Conservation (phyloP, 2,113 vertebrate genomes). For the Silurus asotus region DNA sequence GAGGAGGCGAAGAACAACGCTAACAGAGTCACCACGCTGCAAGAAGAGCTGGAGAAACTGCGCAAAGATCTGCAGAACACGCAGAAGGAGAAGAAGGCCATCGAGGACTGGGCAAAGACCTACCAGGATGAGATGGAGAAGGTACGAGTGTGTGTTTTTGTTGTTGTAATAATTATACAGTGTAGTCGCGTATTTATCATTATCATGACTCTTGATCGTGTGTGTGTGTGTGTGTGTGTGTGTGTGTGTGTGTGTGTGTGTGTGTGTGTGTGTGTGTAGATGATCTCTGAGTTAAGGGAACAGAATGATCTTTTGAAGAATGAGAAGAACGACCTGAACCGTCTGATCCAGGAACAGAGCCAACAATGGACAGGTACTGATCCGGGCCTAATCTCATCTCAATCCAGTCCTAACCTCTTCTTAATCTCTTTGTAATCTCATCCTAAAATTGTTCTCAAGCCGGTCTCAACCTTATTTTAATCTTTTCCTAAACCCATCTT, state of each 20-base stretch:
- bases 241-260: slow-evolving; percentile 30
- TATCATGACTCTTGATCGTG: not conserved
- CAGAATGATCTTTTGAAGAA: slow-evolving; percentile 89
- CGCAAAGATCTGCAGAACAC: slow-evolving; percentile 84
- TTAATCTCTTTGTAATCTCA: not conserved
- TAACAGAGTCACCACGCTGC: slow-evolving; percentile 79
- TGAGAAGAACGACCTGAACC: slow-evolving; percentile 92
- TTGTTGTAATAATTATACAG: not conserved
- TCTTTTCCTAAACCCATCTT: not conserved
- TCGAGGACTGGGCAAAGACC: slow-evolving; percentile 85
- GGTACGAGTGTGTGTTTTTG: slow-evolving; percentile 65
- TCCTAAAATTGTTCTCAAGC: not conserved
- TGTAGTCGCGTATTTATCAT: not conserved
- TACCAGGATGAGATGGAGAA: slow-evolving; percentile 90
- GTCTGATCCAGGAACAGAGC: slow-evolving; percentile 86
- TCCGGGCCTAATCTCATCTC: too few species aligned
- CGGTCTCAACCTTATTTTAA: fast-evolving
- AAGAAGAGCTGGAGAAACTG: slow-evolving; percentile 88
- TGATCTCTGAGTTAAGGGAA: slow-evolving; percentile 89
- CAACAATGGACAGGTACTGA: slow-evolving; percentile 88
- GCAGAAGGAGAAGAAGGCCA: slow-evolving; percentile 87
- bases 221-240: slow-evolving; percentile 50
- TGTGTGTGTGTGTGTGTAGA: slow-evolving; percentile 65
- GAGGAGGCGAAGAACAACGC: slow-evolving; percentile 86
- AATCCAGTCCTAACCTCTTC: not conserved